Base-by-base conservation (phyloP, 2,888 invertebrate genomes). In the Pyrochroa serraticornis region DNA sequence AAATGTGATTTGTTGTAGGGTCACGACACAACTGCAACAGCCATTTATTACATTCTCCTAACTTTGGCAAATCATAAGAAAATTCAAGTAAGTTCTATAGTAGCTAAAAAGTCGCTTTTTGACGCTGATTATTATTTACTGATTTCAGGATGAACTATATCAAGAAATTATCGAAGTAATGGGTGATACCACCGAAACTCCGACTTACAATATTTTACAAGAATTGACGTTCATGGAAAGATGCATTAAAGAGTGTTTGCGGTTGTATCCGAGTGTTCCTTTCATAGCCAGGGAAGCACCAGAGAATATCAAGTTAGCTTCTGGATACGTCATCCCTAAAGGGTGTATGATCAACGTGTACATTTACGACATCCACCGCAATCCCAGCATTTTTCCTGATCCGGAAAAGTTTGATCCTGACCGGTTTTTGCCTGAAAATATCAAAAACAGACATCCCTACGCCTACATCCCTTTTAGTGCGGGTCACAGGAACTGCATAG, bases 211-310 rank as follows among this genome's bases (percentile, higher is more conserved):
- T 41, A 84, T 85, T 58, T 75, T 88, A 6, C 75, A 83, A 62
- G 81, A 83, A 44, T 83, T 88, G 82, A 81, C 82, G 46, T 88
- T 86, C 63, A 77, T 88, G 60, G 89, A 88, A 64, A 82, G 83
- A 63, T 87, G 86, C 65, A 84, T 88, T 42, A 88, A 88, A 70
- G 88, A 88, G 69, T 81, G 85, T 0, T 68, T 88, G 13, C 75
- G 88, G 31, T 72, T 88, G 3, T 88, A 85, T 67, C 88, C 89
- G 1, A 87, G 87, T 60, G 88, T 88, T 3, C 85, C 84, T 14
- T 83, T 86, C 66, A 85, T 89, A 68, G 83, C 84, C 1, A 81
- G 88, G 48, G 31, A 48, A 2, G 38, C 62, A 6, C n/a, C n/a
- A 53, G 57, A 8, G 63, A 63, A 51, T 58, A 62, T 6, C 48